Evolutionary conservation across 2,113 vertebrate species (phyloP).

Genomic region (Dipodomys stephensi): DNA sequence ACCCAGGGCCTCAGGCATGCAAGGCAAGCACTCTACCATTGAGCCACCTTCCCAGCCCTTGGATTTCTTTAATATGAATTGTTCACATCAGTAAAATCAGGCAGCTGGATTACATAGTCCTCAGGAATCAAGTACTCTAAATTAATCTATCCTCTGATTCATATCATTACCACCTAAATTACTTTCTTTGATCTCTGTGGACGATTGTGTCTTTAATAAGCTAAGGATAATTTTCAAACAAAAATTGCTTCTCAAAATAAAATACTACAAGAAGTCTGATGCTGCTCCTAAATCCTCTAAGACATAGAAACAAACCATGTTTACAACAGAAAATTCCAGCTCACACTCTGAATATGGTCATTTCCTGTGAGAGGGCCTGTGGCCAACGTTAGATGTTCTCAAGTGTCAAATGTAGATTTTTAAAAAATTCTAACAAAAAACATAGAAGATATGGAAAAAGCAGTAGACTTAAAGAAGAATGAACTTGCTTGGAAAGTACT

Average conservation of each 20-base stretch:
- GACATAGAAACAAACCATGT: background rate
- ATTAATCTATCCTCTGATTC: background rate
- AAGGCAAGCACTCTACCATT: no score
- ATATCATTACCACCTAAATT: background rate
- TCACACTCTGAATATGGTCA: background rate
- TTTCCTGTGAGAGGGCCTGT: background rate
- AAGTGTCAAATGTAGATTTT: background rate
- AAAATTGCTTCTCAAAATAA: background rate
- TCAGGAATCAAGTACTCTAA: background rate
- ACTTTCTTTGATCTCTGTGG: background rate
- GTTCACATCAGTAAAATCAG: background rate
- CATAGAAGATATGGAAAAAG: background rate
- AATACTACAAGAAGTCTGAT: background rate
- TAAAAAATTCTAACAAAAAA: background rate
- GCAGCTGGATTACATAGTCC: background rate
- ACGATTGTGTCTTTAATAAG: background rate
- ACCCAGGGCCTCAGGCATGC: no score
- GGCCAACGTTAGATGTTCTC: background rate
- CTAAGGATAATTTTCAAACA: background rate
- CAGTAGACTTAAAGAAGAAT: background rate
- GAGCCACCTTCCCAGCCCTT: background rate
- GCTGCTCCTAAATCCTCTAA: background rate
- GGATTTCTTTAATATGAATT: background rate
- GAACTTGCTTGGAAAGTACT: background rate
- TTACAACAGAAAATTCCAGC: background rate